phyloP scores from a whole-genome alignment of 2,113 vertebrate genomes.

The Elaphurus davidianus region DNA sequence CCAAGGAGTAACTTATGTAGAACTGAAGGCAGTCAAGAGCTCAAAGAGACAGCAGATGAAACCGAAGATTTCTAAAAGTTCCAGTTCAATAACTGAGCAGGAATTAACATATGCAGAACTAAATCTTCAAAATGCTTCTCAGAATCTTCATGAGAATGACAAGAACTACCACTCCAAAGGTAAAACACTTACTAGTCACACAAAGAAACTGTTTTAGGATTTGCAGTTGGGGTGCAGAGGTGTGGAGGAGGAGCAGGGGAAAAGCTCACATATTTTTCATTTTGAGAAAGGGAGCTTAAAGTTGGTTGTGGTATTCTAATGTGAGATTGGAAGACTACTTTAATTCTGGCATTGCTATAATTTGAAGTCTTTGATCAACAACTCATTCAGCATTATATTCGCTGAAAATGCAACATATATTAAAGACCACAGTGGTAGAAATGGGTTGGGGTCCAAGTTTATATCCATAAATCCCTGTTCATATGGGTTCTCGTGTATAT shows the following conservation, averaged over 20 bases:
- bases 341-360: background rate
- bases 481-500: too few relatives aligned
- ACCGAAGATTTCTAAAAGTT: too few relatives aligned
- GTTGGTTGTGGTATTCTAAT: background rate
- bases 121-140: background rate
- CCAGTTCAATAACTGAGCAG: too few relatives aligned
- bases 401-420: background rate
- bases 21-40: too few relatives aligned
- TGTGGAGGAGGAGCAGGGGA: background rate
- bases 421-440: too few relatives aligned
- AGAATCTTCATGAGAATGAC: background rate
- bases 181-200: background rate
- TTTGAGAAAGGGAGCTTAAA: background rate
- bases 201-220: rapidly evolving
- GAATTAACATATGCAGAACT: background rate
- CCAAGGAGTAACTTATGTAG: too few relatives aligned
- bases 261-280: background rate
- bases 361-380: background rate
- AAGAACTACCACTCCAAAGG: background rate
- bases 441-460: too few relatives aligned
- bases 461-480: too few relatives aligned
- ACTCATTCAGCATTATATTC: background rate
- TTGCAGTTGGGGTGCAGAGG: background rate
- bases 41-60: too few relatives aligned
- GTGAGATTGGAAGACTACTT: background rate